These are phyloP conservation scores for Osmerus mordax DNA, from an alignment of 2,113 vertebrate species.

Conservation along the genomic window DNA sequence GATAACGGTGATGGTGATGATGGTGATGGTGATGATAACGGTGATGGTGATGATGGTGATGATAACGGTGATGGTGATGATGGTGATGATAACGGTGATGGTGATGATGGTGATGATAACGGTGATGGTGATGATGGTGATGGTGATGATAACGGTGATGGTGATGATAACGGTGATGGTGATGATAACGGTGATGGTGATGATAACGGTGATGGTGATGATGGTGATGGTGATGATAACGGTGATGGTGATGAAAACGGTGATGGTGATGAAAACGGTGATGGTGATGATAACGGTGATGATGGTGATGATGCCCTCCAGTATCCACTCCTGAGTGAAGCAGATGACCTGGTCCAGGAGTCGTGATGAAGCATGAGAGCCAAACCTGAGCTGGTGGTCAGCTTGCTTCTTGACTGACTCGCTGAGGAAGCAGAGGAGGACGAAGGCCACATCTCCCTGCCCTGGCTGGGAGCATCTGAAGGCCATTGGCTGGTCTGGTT, in stretches of 20 bases:
- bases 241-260: neutral
- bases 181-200: neutral
- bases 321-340: conserved; percentile 28
- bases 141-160: neutral
- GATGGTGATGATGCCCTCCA: conserved; percentile 15
- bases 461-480: conserved; percentile 67
- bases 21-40: conserved; percentile 16
- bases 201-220: neutral
- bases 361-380: conserved; percentile 57
- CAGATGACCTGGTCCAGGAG: too few relatives aligned
- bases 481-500: conserved; percentile 73
- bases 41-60: neutral
- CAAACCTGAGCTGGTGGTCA: conserved; percentile 82
- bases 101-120: neutral
- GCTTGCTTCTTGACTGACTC: conserved; percentile 58
- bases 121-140: conserved; percentile 3
- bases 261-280: conserved; percentile 6
- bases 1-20: neutral
- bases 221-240: neutral
- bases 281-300: conserved; percentile 6
- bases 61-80: neutral
- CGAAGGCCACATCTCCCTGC: conserved; percentile 59
- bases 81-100: neutral
- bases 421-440: conserved; percentile 45
- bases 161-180: neutral